These are phyloP conservation scores for Ctenodactylus gundi DNA, from an alignment of 2,113 vertebrate genomes.

Conservation along the genomic window DNA sequence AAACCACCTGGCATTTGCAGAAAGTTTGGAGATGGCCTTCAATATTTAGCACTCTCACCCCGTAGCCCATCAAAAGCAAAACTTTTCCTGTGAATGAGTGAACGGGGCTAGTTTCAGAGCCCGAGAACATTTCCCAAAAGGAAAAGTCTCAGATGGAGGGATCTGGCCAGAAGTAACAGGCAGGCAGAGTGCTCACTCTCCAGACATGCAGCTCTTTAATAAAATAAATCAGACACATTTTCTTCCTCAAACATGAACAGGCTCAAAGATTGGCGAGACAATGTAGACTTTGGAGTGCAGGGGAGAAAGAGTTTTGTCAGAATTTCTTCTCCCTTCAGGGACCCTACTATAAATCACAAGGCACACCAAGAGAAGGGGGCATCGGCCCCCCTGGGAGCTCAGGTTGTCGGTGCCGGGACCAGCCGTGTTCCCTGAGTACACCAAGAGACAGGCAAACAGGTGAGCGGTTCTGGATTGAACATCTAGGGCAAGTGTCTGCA, in stretches of 20 bases:
- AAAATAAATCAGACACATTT: not conserved
- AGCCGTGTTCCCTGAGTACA: not conserved
- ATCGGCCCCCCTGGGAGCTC: not conserved
- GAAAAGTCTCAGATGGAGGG: not conserved
- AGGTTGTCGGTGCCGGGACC: not conserved
- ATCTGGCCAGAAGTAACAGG: not conserved
- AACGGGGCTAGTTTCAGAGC: not conserved
- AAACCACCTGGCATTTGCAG: not conserved
- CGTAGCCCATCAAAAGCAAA: not conserved
- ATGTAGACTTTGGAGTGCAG: not conserved
- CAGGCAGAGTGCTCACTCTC: not conserved
- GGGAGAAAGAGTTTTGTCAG: not conserved
- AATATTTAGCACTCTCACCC: not conserved
- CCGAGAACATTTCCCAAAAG: not conserved
- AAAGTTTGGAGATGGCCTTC: slow-evolving; percentile 2
- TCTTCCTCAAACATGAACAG: not conserved
- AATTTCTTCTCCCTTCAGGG: not conserved
- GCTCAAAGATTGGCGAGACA: not conserved
- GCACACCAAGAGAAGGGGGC: no score
- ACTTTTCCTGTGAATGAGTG: not conserved
- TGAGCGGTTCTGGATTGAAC: not conserved
- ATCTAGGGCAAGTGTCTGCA: not conserved
- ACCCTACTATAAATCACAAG: not conserved
- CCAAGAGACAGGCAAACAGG: not conserved
- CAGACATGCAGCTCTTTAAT: not conserved